phyloP scores from a whole-genome alignment of 2,797 vertebrate genomes.

The Silurus aristotelis region DNA sequence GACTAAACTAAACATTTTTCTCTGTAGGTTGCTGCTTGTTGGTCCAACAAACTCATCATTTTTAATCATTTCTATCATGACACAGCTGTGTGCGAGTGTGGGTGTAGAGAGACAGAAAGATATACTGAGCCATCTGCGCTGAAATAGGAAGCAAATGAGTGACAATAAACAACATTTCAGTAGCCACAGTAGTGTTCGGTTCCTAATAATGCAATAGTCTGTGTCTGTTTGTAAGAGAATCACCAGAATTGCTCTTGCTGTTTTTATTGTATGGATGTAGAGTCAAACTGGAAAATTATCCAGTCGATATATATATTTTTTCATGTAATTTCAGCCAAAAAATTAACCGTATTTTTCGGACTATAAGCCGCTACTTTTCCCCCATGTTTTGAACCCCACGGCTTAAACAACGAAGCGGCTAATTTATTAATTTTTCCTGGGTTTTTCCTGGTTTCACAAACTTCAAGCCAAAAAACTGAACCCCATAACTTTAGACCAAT shows the following conservation, averaged over 20 bases:
- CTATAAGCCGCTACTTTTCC: no score
- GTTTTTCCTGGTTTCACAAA: no score
- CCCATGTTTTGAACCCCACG: no score
- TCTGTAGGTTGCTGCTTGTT: neutral
- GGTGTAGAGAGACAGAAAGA: neutral
- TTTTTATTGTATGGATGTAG: neutral
- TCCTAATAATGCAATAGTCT: neutral
- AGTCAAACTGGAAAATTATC: neutral
- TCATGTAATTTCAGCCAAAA: neutral
- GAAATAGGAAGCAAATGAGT: slow-evolving; percentile 20
- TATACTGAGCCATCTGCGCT: slow-evolving; percentile 23
- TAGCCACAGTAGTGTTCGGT: neutral
- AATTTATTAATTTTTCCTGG: no score
- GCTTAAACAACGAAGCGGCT: no score
- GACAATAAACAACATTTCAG: slow-evolving; percentile 9
- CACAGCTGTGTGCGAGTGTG: slow-evolving; percentile 18
- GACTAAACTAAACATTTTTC: neutral
- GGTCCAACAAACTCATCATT: neutral
- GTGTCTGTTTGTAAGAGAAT: neutral
- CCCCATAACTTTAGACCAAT: no score
- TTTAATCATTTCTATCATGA: neutral
- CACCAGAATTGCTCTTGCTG: neutral
- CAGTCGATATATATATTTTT: neutral
- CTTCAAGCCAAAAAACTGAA: no score
- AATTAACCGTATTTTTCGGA: no score